Evolutionary conservation across 1,140 invertebrate species (phyloP), one percentile per base, ranked within the genome.

Genomic region (Bombus affinis): DNA sequence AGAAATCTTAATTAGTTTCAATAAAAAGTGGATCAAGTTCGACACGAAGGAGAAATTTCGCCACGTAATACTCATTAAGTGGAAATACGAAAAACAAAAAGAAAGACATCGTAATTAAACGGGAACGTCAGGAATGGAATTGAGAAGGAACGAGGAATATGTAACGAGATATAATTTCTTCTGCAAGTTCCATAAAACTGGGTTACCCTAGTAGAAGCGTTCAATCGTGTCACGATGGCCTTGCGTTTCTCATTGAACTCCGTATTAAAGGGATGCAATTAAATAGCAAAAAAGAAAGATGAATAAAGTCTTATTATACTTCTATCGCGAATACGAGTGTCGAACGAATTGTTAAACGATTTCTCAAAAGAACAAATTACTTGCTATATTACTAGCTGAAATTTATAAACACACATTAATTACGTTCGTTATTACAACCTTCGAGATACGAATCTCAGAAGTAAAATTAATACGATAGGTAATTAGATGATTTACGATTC

Each of bases 1-100:
- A 13, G 44, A 35, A 59, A 72, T 59, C 47, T 81, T 59, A 81
- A 81, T 81, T 71, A 57, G 70, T 39, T 70, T 57, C 44, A 2
- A 25, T 39, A 72, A 72, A 70, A 81, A 81, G 35, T 57, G 65
- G 66, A 35, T 13, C 37, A 35, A 35, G 28, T 22, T n/a, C 32
- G 35, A 3, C 35, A 25, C 65, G 53, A n/a, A 70, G 25, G 35
- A 22, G 44, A 57, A 70, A 71, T 71, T 57, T 53, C 32, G 66
- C 78, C 18, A 22, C 44, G 66, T 81, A 72, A 81, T 25, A 15
- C 44, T 25, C 9, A 5, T 42, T 42, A 42, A 53, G 5, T 2
- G 9, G 42, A 47, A 80, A 70, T 62, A n/a, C 28, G 9, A 15
- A 8, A 37, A n/a, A 9, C 25, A n/a, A 15, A 57, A 62, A 59